Base-by-base conservation (phyloP, 2,888 invertebrate species). In the Aspidiotus rigidus region DNA sequence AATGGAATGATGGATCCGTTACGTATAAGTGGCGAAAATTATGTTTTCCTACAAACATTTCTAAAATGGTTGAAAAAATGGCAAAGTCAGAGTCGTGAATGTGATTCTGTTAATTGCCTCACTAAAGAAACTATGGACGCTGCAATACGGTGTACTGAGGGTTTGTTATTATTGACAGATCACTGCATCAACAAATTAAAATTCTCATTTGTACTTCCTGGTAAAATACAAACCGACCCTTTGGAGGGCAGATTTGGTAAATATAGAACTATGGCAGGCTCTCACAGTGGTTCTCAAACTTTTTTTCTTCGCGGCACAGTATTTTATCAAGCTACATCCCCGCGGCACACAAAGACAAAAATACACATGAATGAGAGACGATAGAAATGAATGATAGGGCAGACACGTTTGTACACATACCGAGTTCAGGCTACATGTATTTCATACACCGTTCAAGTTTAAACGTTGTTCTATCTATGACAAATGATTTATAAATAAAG, bases 201-300 rank as follows among this genome's bases (percentile, higher is more conserved):
- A 10, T 56, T 56, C 15, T 56, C 56, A 7, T 56, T 13, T 16
- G 13, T 56, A 11, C 56, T 56, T 56, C 10, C n/a, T 10, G 56
- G 15, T 9, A 56, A 56, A 56, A 10, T 56, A 8, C 56, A 56
- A 56, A 56, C 56, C 9, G 56, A 56, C 15, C 8, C 8, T 8
- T 56, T 56, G 56, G 56, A 56, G 15, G 56, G 15, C 16, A 11
- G 56, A 15, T 56, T 56, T n/a, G 56, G 56, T 13, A 56, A 56
- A 56, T 56, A 56, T 56, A 8, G 56, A 10, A 8, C 8, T 8
- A 56, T 56, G 56, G 56, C 56, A 11, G 56, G 56, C 9, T 8
- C 11, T n/a, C 56, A 56, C n/a, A n/a, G n/a, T n/a, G n/a, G n/a
- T n/a, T n/a, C n/a, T n/a, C n/a, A n/a, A n/a, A n/a, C n/a, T n/a